A percentile compares a stretch with the other conserved stretches of the same genome.
Evolutionary conservation across 2,113 vertebrate species (phyloP).

Genomic region (Apodemus speciosus): DNA sequence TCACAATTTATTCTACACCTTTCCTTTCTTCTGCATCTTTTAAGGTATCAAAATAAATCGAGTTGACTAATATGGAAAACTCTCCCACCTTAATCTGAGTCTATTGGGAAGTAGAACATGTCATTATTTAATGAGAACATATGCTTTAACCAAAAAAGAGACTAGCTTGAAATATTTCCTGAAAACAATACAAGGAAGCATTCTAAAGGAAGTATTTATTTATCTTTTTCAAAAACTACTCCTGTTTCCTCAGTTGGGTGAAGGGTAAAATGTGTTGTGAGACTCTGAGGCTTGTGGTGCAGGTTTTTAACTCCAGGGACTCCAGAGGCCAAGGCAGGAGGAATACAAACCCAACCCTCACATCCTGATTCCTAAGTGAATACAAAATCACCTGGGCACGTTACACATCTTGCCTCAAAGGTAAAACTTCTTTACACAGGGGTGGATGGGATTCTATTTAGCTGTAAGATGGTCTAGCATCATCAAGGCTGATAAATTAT

Average conservation of each 20-base stretch:
- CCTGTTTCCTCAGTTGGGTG: neutral
- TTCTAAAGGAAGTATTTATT: neutral
- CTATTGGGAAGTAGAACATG: neutral
- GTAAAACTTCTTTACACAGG: neutral
- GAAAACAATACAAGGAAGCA: neutral
- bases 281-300: too few relatives aligned
- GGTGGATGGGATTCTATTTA: neutral
- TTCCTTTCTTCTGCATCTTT: neutral
- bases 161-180: neutral
- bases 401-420: neutral
- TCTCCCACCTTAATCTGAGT: neutral
- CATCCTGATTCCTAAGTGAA: neutral
- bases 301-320: neutral
- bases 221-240: neutral
- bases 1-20: neutral
- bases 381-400: neutral
- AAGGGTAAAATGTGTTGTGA: neutral
- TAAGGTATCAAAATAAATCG: neutral
- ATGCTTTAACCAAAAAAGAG: neutral
- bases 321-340: neutral
- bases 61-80: neutral
- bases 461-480: neutral
- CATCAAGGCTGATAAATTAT: neutral
- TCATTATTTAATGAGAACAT: constrained; percentile 36
- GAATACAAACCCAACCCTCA: neutral